Conservation (phyloP, 1,140 invertebrate species). For the Drosophila punjabiensis region DNA sequence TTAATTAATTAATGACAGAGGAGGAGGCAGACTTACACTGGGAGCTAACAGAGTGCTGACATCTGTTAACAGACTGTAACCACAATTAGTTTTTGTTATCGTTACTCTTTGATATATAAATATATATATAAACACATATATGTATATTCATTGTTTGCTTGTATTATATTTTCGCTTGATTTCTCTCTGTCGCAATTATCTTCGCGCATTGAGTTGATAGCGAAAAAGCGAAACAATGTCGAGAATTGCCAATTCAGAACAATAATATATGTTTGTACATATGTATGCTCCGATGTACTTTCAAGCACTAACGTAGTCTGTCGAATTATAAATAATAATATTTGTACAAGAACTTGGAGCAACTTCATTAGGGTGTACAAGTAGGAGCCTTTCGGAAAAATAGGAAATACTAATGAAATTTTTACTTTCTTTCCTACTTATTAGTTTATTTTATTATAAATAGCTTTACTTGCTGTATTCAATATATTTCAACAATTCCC, state of each 20-base stretch:
- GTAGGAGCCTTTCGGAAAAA: no score
- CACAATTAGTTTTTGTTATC: conserved; percentile 34
- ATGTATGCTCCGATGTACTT: background rate
- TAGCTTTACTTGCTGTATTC: no score
- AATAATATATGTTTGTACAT: conserved; percentile 2
- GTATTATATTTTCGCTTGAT: conserved; percentile 34
- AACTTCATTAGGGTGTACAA: background rate
- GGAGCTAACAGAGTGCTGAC: conserved; percentile 2
- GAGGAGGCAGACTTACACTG: background rate
- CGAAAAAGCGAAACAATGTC: conserved; percentile 24
- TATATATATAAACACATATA: background rate
- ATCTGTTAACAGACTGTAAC: conserved; percentile 33
- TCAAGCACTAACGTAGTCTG: background rate
- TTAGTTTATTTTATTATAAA: no score
- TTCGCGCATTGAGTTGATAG: conserved; percentile 38
- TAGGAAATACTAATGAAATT: no score
- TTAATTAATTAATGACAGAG: conserved; percentile 19
- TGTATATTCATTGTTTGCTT: conserved; percentile 15
- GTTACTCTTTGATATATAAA: background rate
- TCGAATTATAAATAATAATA: background rate
- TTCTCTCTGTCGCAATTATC: conserved; percentile 41
- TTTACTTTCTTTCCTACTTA: no score
- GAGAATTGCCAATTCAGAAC: conserved; percentile 29
- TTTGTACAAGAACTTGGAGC: background rate
- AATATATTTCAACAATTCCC: no score